Conservation (phyloP, 2,797 vertebrate species). For the Esox masquinongy region DNA sequence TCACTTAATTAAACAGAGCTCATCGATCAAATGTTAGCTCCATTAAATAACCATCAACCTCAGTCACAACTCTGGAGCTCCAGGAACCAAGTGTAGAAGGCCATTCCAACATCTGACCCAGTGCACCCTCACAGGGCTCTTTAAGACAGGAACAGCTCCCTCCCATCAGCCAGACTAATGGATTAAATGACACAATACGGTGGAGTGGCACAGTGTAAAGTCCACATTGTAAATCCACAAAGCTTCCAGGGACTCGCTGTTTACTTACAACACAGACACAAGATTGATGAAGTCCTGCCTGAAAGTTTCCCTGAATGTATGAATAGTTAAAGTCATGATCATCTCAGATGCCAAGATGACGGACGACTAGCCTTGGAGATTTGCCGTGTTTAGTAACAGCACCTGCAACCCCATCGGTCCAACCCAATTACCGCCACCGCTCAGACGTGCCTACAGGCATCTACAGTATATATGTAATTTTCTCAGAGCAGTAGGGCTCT, state of each 20-base stretch:
- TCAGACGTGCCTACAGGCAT: conserved; percentile 20
- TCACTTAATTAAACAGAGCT: not conserved
- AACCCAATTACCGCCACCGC: conserved; percentile 41
- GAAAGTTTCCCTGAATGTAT: conserved; percentile 10
- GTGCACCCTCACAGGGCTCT: not conserved
- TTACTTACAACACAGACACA: conserved; percentile 9
- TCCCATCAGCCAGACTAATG: conserved; percentile 5
- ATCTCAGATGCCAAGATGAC: not conserved
- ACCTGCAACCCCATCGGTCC: conserved; percentile 10
- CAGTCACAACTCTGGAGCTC: not conserved
- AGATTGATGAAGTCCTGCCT: conserved; percentile 33
- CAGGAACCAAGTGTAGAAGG: not conserved
- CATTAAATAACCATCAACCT: not conserved
- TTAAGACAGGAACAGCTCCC: conserved; percentile 9
- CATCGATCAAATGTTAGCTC: not conserved
- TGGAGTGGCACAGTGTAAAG: not conserved
- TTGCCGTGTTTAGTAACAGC: conserved; percentile 38
- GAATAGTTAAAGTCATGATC: conserved; percentile 24
- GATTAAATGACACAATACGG: not conserved
- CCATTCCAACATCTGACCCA: not conserved
- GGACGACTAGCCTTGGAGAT: conserved; percentile 29
- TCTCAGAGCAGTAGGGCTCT: conserved; percentile 18
- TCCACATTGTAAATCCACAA: conserved; percentile 30
- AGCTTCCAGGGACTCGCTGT: conserved; percentile 16
- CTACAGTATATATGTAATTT: conserved; percentile 14